Evolutionary conservation across 2,888 invertebrate species (phyloP).

Genomic region (Drosophila mettleri): DNA sequence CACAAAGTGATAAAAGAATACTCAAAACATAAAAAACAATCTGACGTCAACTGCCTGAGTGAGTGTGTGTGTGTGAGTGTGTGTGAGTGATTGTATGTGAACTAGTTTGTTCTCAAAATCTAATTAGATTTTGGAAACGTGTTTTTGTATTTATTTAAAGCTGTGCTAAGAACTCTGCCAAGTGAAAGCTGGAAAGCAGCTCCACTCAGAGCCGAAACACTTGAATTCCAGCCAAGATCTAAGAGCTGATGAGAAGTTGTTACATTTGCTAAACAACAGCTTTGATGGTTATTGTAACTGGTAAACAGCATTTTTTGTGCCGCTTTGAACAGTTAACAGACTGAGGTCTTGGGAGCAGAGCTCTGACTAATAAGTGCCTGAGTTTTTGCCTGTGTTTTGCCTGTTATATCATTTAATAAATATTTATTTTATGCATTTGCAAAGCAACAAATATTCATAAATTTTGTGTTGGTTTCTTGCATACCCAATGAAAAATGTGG

Average conservation of each 20-base stretch:
- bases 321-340: not conserved
- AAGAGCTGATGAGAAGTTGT: not conserved
- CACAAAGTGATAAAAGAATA: conserved; percentile 31
- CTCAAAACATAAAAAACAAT: conserved; percentile 36
- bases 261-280: conserved; percentile 1
- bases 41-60: conserved; percentile 21
- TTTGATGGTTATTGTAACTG: not conserved
- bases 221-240: conserved; percentile 31
- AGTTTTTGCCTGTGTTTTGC: conserved; percentile 29
- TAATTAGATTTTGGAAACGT: conserved; percentile 66
- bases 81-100: conserved; percentile 37
- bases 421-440: conserved; percentile 58
- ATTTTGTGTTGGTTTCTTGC: conserved; percentile 12
- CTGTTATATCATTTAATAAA: conserved; percentile 64
- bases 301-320: conserved; percentile 1
- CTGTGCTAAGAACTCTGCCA: conserved; percentile 20
- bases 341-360: not conserved
- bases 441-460: conserved; percentile 30
- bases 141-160: conserved; percentile 47
- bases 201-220: conserved; percentile 8
- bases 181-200: conserved; percentile 49
- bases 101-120: conserved; percentile 72
- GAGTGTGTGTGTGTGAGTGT: not conserved
- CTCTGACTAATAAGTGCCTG: conserved; percentile 39
- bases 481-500: not conserved